Conservation (phyloP, 2,113 vertebrate species). For the Bucco capensis region DNA sequence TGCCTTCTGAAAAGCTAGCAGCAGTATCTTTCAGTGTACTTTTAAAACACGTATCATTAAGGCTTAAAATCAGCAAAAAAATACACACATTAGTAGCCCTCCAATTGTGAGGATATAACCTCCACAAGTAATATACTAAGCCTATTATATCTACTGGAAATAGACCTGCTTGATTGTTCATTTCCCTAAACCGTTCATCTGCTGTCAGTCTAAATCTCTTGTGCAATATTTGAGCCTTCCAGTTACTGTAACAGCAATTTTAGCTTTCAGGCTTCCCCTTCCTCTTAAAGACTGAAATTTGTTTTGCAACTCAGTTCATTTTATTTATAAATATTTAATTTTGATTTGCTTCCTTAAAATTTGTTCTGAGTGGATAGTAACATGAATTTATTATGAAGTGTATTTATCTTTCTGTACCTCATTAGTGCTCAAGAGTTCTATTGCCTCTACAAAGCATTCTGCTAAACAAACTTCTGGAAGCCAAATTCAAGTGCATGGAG, state of each 20-base stretch:
- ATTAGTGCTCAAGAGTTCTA: slow-evolving; percentile 22
- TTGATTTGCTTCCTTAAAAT: slow-evolving; percentile 35
- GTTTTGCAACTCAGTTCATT: slow-evolving; percentile 50
- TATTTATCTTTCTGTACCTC: slow-evolving; percentile 42
- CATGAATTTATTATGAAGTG: slow-evolving; percentile 66
- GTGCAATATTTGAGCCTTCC: slow-evolving; percentile 46
- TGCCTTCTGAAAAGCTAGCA: not conserved
- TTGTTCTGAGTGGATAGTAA: slow-evolving; percentile 45
- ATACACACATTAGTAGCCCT: not conserved
- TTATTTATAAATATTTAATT: slow-evolving; percentile 69
- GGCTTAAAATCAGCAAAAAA: not conserved
- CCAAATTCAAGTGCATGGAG: not conserved
- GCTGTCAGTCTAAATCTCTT: slow-evolving; percentile 49
- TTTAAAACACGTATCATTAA: not conserved
- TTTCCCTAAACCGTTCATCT: slow-evolving; percentile 42
- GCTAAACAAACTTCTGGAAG: slow-evolving; percentile 27
- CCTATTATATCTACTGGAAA: not conserved
- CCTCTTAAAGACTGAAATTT: slow-evolving; percentile 39
- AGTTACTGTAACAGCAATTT: slow-evolving; percentile 63
- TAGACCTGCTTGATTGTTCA: not conserved
- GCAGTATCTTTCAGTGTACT: not conserved
- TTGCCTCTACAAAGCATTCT: slow-evolving; percentile 16
- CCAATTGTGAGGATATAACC: not conserved
- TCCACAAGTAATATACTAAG: not conserved
- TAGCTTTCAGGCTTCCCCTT: slow-evolving; percentile 52